Base-by-base conservation (phyloP, 1,140 invertebrate genomes). In the Tachypleus tridentatus region DNA sequence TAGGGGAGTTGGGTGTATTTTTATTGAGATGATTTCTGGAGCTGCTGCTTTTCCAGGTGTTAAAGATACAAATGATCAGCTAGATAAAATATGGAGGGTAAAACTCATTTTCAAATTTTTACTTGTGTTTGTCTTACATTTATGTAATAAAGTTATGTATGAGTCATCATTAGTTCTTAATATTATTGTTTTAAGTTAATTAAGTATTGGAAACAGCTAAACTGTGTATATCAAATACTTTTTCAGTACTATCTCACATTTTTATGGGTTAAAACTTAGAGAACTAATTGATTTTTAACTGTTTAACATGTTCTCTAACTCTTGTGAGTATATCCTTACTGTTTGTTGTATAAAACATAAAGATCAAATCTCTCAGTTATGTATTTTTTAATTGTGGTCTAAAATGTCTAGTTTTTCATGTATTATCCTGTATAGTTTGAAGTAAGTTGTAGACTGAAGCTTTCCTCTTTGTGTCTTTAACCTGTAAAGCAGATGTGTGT, bases 21-120 rank as follows among this genome's bases (percentile, higher is more conserved):
- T 87, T 73, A 85, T 82, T 71, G 85, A 87, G 73, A 87, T 87
- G 85, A 79, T 82, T 9, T 79, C 78, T 72, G 86, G 86, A 29
- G 75, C 82, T 64, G 84, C 85, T 49, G 74, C 87, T 64, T 87
- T 87, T 73, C 85, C 85, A 50, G 85, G 83, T 58, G 66, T 71
- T 50, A 82, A 81, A 60, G 84, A 83, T 4, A 82, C 84, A 4
- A 83, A 85, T 65, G 85, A 87, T 70, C 83, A 87, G 73, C 76
- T 87, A 3, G 79, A 83, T 69, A 75, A 85, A 57, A 85, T 85
- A 67, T 86, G 84, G 73, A 64, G 63, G 58, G 67, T 69, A 62
- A 52, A 63, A 49, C 3, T 57, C 60, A 1, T 51, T 47, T 6
- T 3, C 0, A 54, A 54, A 54, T n/a, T 7, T 54, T 29, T 51